Percentiles rank a stretch among this genome's conserved stretches.
Evolutionary conservation across 2,113 vertebrate species (phyloP).

Genomic region (Antechinus stuartii): DNA sequence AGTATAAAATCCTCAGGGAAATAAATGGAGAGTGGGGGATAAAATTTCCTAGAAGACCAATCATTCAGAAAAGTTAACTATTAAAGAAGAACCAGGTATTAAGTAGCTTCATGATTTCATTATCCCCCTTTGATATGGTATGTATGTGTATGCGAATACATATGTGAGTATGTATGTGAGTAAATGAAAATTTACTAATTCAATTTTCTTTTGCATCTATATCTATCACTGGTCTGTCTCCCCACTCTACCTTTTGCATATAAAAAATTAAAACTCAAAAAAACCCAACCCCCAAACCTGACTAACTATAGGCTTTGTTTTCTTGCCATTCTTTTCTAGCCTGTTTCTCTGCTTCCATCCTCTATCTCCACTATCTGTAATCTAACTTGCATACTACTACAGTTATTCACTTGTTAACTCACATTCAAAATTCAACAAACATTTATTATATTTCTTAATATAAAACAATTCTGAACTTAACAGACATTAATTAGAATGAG

Average conservation of each 20-base stretch:
- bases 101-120: not conserved
- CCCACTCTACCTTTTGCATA: not conserved
- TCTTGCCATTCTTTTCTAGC: not conserved
- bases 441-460: not conserved
- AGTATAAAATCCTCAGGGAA: not conserved
- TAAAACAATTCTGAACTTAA: not conserved
- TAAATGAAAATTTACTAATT: not conserved
- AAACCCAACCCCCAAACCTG: not conserved
- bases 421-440: not conserved
- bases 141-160: too few species aligned
- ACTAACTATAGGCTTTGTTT: not conserved
- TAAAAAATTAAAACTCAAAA: not conserved
- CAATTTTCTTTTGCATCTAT: not conserved
- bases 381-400: not conserved
- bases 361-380: not conserved
- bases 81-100: not conserved
- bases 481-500: not conserved
- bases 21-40: not conserved
- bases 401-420: not conserved
- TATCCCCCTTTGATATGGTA: not conserved
- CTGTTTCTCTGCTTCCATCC: not conserved
- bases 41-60: not conserved
- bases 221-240: not conserved
- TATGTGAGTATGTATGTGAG: not conserved
- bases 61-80: not conserved